Evolutionary conservation across 2,888 invertebrate species (phyloP).

Genomic region (Atethmia centrago): DNA sequence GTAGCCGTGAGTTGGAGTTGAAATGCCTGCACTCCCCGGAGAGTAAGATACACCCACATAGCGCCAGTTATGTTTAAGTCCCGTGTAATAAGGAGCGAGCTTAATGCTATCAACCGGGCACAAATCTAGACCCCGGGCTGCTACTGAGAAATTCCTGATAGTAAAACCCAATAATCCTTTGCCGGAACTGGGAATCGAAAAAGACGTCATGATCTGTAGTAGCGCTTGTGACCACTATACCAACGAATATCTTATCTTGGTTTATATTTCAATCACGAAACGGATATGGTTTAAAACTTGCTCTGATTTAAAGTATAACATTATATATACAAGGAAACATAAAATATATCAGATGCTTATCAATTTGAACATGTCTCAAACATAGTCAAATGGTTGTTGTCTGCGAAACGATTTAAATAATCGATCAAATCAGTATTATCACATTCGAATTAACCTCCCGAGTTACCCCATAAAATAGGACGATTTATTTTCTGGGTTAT

Average conservation of each 20-base stretch:
- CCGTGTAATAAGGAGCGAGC: neutral
- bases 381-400: neutral
- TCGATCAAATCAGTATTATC: neutral
- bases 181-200: neutral
- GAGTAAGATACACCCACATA: neutral
- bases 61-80: neutral
- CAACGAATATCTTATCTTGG: neutral
- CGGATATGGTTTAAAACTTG: constrained; percentile 2
- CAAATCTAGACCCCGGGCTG: neutral
- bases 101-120: neutral
- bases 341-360: constrained; percentile 11
- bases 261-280: neutral
- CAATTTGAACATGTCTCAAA: neutral
- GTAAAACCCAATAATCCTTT: neutral
- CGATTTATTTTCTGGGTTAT: neutral
- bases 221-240: neutral
- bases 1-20: neutral
- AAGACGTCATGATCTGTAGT: neutral
- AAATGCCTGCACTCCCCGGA: neutral
- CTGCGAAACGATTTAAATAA: neutral
- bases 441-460: neutral
- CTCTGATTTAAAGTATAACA: neutral
- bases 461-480: neutral
- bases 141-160: neutral
- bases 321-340: constrained; percentile 24